A percentile compares a stretch with the other conserved stretches of the same genome.
phyloP scores from a whole-genome alignment of 2,888 invertebrate genomes.

The Athetis lepigone region DNA sequence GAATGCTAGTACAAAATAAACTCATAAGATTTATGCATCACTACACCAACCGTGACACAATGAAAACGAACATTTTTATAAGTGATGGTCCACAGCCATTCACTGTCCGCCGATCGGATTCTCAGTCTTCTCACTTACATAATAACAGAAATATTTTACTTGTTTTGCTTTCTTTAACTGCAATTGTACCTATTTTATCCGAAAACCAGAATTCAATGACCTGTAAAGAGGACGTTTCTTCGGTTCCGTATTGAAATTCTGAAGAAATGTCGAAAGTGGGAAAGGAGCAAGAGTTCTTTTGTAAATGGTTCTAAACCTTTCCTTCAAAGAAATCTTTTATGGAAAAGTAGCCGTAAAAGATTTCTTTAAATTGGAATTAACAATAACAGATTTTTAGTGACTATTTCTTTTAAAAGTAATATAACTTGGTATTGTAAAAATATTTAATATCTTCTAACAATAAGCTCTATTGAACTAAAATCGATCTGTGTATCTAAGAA shows the following conservation, averaged over 20 bases:
- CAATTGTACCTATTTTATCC: slow-evolving; percentile 14
- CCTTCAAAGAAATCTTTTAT: background rate
- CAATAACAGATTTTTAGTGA: slow-evolving; percentile 12
- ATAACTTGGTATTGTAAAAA: background rate
- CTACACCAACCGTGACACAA: slow-evolving; percentile 42
- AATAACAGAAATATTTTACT: slow-evolving; percentile 78
- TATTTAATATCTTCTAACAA: background rate
- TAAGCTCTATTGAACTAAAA: background rate
- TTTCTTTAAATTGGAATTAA: background rate
- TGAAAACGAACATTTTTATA: slow-evolving; percentile 71
- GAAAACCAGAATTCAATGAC: slow-evolving; percentile 5
- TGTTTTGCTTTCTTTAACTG: slow-evolving; percentile 66
- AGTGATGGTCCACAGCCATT: slow-evolving; percentile 79
- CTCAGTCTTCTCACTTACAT: slow-evolving; percentile 76
- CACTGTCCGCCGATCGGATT: slow-evolving; percentile 77
- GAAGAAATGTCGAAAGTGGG: background rate
- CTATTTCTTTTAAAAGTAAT: slow-evolving; percentile 18
- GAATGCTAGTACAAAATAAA: background rate
- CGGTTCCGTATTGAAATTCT: background rate
- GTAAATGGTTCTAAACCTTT: background rate
- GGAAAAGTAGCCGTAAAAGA: too few species aligned
- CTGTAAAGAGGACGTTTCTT: slow-evolving; percentile 3
- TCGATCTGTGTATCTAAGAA: too few species aligned
- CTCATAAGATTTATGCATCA: slow-evolving; percentile 15
- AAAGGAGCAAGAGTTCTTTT: background rate